Percentiles rank a stretch among this genome's conserved stretches.
Evolutionary conservation across 1,140 invertebrate species (phyloP).

Genomic region (Lanistes nyassanus): DNA sequence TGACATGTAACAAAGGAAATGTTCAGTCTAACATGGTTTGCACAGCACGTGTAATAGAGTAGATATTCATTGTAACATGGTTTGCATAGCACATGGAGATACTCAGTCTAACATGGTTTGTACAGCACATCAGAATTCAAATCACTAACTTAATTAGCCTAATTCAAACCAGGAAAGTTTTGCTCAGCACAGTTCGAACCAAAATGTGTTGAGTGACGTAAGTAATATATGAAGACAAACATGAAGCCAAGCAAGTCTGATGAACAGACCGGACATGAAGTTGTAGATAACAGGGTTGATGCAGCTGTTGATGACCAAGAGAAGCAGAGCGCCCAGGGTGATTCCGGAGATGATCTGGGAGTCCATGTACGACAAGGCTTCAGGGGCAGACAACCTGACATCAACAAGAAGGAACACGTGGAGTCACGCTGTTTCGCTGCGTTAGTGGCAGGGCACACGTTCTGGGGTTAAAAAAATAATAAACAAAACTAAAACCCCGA

Average conservation of each 20-base stretch:
- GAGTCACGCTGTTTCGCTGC: no score
- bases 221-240: background rate
- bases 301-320: slow-evolving; percentile 83
- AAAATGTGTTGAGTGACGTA: background rate
- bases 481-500: no score
- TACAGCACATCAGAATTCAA: no score
- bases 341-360: slow-evolving; percentile 7
- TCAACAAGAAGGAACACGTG: background rate
- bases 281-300: slow-evolving; percentile 93
- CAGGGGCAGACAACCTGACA: slow-evolving; percentile 1
- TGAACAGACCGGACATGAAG: slow-evolving; percentile 85
- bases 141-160: background rate
- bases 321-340: slow-evolving; percentile 18
- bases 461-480: no score
- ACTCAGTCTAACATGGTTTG: no score
- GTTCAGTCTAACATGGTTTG: no score
- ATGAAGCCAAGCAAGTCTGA: background rate
- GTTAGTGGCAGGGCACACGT: no score
- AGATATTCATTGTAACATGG: no score
- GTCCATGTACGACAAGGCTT: background rate
- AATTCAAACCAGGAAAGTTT: background rate
- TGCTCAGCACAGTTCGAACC: background rate
- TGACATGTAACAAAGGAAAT: no score
- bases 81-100: background rate
- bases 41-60: no score